Percentiles rank a stretch among this genome's conserved stretches.
Evolutionary conservation across 2,888 invertebrate species (phyloP).

Genomic region (Cheilosia variabilis): DNA sequence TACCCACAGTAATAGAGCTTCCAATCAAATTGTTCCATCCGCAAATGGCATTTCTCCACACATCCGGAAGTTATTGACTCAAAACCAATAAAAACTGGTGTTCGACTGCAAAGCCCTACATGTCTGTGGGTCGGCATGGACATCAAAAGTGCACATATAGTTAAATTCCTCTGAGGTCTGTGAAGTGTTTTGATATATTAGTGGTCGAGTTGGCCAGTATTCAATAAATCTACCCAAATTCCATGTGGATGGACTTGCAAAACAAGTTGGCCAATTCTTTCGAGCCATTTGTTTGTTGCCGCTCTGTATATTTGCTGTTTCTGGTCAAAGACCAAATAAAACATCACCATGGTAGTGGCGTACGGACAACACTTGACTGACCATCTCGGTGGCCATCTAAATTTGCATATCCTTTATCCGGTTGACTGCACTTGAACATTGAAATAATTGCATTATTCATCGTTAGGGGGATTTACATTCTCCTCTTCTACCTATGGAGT

Average conservation of each 20-base stretch:
- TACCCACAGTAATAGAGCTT: too few relatives aligned
- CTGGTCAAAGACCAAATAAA: constrained; percentile 5
- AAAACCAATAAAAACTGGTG: too few relatives aligned
- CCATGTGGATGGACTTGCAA: not conserved
- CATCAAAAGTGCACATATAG: not conserved
- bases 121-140: not conserved
- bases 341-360: not conserved
- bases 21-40: too few relatives aligned
- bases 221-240: constrained; percentile 10
- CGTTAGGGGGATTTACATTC: not conserved
- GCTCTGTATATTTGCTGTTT: not conserved
- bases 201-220: constrained; percentile 1
- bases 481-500: too few relatives aligned
- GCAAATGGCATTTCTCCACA: too few relatives aligned
- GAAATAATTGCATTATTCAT: constrained; percentile 53
- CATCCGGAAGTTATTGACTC: too few relatives aligned
- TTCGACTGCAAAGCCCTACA: too few relatives aligned
- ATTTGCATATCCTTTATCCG: constrained; percentile 58
- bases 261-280: not conserved
- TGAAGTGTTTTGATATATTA: constrained; percentile 29
- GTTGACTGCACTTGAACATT: constrained; percentile 32
- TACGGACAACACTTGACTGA: not conserved
- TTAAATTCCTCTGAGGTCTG: not conserved
- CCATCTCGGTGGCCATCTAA: constrained; percentile 8
- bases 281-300: not conserved